Evolutionary conservation across 2,113 vertebrate genomes (phyloP).

Genomic region (Apaloderma vittatum): DNA sequence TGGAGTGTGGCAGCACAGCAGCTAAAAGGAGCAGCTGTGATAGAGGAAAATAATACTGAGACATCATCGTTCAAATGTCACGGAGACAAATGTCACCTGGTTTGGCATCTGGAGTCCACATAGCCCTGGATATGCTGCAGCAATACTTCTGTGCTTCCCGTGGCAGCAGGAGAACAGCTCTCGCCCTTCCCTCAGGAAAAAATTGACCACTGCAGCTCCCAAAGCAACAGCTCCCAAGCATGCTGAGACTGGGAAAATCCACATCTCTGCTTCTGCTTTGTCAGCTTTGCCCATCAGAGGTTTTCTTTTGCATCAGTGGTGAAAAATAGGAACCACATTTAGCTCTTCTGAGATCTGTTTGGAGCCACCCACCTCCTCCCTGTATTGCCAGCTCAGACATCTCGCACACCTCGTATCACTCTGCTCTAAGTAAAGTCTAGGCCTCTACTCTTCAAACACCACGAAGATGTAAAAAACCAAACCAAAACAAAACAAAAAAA

Average conservation of each 20-base stretch:
- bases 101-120: background rate
- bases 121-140: background rate
- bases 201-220: background rate
- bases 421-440: background rate
- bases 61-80: background rate
- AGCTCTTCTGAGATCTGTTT: background rate
- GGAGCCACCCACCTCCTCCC: background rate
- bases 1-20: accelerated
- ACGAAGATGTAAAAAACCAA: background rate
- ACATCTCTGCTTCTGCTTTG: background rate
- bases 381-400: background rate
- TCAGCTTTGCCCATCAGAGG: background rate
- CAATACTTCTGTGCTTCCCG: background rate
- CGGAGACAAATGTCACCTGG: background rate
- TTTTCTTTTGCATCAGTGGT: background rate
- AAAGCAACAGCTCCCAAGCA: background rate
- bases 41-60: background rate
- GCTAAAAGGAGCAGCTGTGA: background rate
- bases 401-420: accelerated
- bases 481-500: background rate
- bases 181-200: background rate
- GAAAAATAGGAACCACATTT: background rate
- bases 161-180: background rate
- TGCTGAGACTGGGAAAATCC: background rate
- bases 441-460: background rate